Percentiles rank a stretch among this genome's conserved stretches.
These are phyloP conservation scores for Salticus scenicus DNA, from an alignment of 2,888 invertebrate genomes.

Conservation along the genomic window DNA sequence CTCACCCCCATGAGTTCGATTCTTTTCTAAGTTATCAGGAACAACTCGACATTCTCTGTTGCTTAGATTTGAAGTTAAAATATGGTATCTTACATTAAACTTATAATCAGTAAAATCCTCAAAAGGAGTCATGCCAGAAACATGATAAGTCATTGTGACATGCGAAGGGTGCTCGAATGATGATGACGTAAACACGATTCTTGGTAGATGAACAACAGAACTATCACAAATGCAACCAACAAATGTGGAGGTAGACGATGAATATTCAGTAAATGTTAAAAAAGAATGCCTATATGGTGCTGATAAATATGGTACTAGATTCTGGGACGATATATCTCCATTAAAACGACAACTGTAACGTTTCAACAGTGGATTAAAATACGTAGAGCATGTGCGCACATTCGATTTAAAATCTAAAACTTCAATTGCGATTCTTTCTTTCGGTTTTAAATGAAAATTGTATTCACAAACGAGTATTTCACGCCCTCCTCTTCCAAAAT, in stretches of 20 bases:
- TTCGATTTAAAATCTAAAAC: constrained; percentile 72
- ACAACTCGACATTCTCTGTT: constrained; percentile 42
- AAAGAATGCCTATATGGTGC: constrained; percentile 37
- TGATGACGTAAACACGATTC: constrained; percentile 35
- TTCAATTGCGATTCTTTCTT: constrained; percentile 74
- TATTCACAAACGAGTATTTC: constrained; percentile 82
- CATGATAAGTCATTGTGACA: constrained; percentile 35
- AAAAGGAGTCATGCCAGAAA: constrained; percentile 84
- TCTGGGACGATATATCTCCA: background rate
- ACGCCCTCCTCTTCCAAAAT: constrained; percentile 87
- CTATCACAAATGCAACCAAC: constrained; percentile 48
- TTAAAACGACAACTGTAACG: constrained; percentile 46
- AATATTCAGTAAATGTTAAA: constrained; percentile 43
- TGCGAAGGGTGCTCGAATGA: constrained; percentile 34
- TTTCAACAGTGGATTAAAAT: constrained; percentile 33
- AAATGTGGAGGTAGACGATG: constrained; percentile 33
- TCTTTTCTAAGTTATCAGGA: constrained; percentile 39
- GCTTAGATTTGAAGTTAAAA: constrained; percentile 74
- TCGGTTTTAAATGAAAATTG: constrained; percentile 51
- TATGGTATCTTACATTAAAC: constrained; percentile 87
- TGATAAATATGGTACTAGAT: background rate
- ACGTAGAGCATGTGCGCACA: constrained; percentile 28
- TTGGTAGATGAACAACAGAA: background rate
- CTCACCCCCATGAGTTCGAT: constrained; percentile 51
- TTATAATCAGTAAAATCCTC: constrained; percentile 87